Conservation (phyloP, 2,797 vertebrate species). For the Sebastes umbrosus region DNA sequence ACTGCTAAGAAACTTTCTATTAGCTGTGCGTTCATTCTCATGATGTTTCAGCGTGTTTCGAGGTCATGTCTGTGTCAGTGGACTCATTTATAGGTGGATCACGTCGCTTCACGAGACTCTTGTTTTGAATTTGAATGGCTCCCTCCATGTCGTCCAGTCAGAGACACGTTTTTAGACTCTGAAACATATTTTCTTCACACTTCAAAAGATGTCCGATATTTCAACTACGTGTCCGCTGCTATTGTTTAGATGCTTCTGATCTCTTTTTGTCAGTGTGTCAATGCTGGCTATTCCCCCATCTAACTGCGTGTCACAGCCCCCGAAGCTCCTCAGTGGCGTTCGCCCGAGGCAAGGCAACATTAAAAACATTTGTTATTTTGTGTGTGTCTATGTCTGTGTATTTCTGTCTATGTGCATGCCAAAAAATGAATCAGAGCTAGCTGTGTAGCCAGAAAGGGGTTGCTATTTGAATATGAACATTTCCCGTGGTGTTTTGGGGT, state of each 20-base stretch:
- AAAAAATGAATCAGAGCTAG: conserved; percentile 31
- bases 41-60: neutral
- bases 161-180: neutral
- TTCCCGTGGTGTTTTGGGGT: conserved; percentile 58
- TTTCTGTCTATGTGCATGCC: neutral
- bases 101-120: neutral
- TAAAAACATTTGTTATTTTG: conserved; percentile 46
- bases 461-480: conserved; percentile 52
- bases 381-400: conserved; percentile 1
- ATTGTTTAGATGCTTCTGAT: neutral
- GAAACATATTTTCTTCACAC: neutral
- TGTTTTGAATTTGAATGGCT: neutral
- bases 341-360: conserved; percentile 31
- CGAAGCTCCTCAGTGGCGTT: conserved; percentile 19
- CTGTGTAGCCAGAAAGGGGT: conserved; percentile 19
- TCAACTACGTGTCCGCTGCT: conserved; percentile 1
- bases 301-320: conserved; percentile 7
- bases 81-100: conserved; percentile 1
- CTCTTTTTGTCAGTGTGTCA: neutral
- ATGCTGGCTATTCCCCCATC: neutral
- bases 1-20: conserved; percentile 14
- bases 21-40: neutral
- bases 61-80: neutral
- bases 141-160: neutral
- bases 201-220: conserved; percentile 18